Evolutionary conservation across 2,888 invertebrate species (phyloP).

Genomic region (Rhabditophanes sp.): DNA sequence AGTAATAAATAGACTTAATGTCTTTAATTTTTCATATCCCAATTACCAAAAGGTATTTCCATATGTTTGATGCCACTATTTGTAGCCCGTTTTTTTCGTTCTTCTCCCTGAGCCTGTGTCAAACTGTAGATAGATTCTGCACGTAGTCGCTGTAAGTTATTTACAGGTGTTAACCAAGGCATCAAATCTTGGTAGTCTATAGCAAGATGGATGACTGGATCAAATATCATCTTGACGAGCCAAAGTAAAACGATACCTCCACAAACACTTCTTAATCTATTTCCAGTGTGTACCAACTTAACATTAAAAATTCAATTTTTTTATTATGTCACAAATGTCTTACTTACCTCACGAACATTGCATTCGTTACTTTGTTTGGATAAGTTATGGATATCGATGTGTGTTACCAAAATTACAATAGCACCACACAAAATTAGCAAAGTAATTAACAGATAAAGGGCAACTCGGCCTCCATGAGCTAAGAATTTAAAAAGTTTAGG

Average conservation of each 20-base stretch:
- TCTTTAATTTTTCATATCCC: constrained; percentile 25
- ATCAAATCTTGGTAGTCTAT: constrained; percentile 18
- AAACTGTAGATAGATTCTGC: constrained; percentile 6
- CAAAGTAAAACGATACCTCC: constrained; percentile 25
- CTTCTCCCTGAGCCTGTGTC: constrained; percentile 6
- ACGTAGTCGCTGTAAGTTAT: constrained; percentile 7
- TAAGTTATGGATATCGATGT: constrained; percentile 12
- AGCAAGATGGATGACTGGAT: constrained; percentile 17
- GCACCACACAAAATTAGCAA: constrained; percentile 17
- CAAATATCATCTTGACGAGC: constrained; percentile 24
- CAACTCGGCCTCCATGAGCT: constrained; percentile 19
- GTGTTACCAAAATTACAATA: constrained; percentile 16
- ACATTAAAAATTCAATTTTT: background rate
- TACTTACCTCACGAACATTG: constrained; percentile 5
- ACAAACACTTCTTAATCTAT: constrained; percentile 20
- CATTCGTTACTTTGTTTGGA: constrained; percentile 3
- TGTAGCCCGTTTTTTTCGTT: constrained; percentile 9
- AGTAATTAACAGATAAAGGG: constrained; percentile 13
- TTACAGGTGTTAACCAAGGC: constrained; percentile 14
- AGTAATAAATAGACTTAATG: too few relatives aligned
- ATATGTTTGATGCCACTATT: constrained; percentile 24
- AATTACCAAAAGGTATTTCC: constrained; percentile 19
- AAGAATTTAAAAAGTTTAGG: constrained; percentile 12
- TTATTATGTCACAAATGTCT: background rate
- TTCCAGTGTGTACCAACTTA: constrained; percentile 20